These are phyloP conservation scores for Parasteatoda lunata DNA, from an alignment of 2,888 invertebrate genomes.

Conservation along the genomic window DNA sequence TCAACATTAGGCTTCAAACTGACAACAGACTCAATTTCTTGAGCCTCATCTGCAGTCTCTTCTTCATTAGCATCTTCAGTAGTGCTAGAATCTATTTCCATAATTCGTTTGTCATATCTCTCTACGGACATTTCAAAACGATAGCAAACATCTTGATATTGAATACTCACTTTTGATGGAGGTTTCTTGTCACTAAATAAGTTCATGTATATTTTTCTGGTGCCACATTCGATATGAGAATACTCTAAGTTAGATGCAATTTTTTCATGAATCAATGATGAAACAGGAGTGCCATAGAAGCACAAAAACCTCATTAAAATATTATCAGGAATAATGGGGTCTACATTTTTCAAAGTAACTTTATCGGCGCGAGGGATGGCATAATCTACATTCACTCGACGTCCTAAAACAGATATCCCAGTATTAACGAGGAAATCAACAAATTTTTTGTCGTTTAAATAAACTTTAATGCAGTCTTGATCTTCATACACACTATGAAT, in stretches of 20 bases:
- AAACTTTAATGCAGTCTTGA: conserved; percentile 37
- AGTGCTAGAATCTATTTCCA: not conserved
- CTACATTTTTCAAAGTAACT: conserved; percentile 47
- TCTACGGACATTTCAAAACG: conserved; percentile 35
- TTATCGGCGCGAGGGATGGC: conserved; percentile 39
- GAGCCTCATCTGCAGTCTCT: not conserved
- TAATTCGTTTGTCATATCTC: not conserved
- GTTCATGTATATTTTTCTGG: conserved; percentile 43
- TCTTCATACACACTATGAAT: conserved; percentile 51
- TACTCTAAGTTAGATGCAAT: conserved; percentile 34
- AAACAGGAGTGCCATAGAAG: conserved; percentile 36
- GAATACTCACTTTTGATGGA: conserved; percentile 32
- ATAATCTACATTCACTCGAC: conserved; percentile 48
- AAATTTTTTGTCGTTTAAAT: conserved; percentile 28
- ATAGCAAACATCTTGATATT: conserved; percentile 4
- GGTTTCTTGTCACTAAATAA: conserved; percentile 17
- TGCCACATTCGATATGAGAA: conserved; percentile 48
- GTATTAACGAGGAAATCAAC: conserved; percentile 41
- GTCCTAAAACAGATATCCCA: conserved; percentile 36
- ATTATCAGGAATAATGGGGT: conserved; percentile 40
- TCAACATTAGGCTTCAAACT: conserved; percentile 30
- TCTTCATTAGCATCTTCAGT: conserved; percentile 1
- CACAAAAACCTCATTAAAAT: conserved; percentile 20
- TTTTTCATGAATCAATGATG: conserved; percentile 32
- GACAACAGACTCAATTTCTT: conserved; percentile 11